phyloP scores from a whole-genome alignment of 2,113 vertebrate genomes.

The Otolemur garnettii region DNA sequence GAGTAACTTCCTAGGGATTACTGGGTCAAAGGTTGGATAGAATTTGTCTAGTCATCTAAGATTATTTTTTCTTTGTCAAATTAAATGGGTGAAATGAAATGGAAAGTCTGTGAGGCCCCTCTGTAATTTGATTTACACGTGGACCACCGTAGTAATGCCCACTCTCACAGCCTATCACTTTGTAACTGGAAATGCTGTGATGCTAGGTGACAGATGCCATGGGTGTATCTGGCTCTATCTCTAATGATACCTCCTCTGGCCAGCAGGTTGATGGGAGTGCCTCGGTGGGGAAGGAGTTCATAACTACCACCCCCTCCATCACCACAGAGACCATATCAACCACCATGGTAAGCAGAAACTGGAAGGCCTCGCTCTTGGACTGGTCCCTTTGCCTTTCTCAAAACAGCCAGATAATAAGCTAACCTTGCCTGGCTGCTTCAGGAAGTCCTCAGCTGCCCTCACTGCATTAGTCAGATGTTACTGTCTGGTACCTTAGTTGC shows the following conservation, averaged over 20 bases:
- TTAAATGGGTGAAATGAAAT: neutral
- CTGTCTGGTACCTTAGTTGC: neutral
- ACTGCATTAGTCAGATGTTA: rapidly evolving
- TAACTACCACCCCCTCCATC: slow-evolving; percentile 74
- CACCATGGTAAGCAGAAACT: slow-evolving; percentile 85
- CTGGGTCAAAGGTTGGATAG: neutral
- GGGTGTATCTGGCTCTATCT: neutral
- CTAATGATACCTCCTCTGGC: slow-evolving; percentile 63
- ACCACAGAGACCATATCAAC: slow-evolving; percentile 82
- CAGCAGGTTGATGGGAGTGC: slow-evolving; percentile 84
- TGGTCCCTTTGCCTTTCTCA: neutral
- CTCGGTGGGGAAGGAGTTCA: slow-evolving; percentile 76
- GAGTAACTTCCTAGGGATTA: neutral
- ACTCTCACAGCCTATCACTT: neutral
- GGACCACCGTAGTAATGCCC: rapidly evolving
- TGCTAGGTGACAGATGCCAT: neutral
- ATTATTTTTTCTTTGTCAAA: slow-evolving; percentile 8
- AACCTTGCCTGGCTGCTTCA: neutral
- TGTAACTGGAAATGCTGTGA: neutral
- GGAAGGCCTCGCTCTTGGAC: neutral
- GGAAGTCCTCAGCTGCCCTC: neutral
- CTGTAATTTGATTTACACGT: neutral
- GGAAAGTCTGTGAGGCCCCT: neutral
- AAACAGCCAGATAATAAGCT: neutral
- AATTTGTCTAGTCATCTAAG: neutral